phyloP scores from a whole-genome alignment of 1,140 invertebrate genomes.

The Tetragnatha versicolor region DNA sequence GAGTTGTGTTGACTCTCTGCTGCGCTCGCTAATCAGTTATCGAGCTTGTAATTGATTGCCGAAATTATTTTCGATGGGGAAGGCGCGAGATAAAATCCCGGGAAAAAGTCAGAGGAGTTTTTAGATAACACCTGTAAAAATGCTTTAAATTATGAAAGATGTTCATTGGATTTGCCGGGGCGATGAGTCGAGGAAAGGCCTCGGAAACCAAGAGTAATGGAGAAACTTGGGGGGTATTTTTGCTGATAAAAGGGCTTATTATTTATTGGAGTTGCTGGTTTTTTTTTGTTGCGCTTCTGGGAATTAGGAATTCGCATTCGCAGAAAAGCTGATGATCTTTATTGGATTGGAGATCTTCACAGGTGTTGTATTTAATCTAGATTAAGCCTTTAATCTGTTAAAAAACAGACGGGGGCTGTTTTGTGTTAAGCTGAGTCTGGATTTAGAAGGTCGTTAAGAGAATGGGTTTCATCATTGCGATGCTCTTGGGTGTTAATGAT shows the following conservation, averaged over 20 bases:
- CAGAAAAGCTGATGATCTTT: neutral
- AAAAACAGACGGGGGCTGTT: no score
- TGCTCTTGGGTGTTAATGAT: no score
- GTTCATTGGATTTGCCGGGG: constrained; percentile 12
- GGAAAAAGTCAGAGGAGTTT: constrained; percentile 38
- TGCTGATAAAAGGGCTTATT: neutral
- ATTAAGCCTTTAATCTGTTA: neutral
- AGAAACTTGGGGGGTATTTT: constrained; percentile 11
- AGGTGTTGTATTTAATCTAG: neutral
- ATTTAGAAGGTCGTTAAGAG: no score
- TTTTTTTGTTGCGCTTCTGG: neutral
- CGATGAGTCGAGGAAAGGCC: constrained; percentile 12
- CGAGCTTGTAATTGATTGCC: constrained; percentile 50
- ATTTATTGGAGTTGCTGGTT: constrained; percentile 14
- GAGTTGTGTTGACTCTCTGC: constrained; percentile 37
- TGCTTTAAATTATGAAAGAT: constrained; percentile 39
- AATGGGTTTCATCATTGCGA: no score
- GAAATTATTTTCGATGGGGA: constrained; percentile 45
- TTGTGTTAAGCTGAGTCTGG: no score
- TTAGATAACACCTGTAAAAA: constrained; percentile 53
- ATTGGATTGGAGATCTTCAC: neutral
- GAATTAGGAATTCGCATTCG: constrained; percentile 5
- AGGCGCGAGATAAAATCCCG: constrained; percentile 18
- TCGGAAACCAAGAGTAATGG: constrained; percentile 37
- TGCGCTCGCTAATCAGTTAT: constrained; percentile 45